Evolutionary conservation across 1,140 invertebrate genomes (phyloP).

Genomic region (Aphidius ervi): DNA sequence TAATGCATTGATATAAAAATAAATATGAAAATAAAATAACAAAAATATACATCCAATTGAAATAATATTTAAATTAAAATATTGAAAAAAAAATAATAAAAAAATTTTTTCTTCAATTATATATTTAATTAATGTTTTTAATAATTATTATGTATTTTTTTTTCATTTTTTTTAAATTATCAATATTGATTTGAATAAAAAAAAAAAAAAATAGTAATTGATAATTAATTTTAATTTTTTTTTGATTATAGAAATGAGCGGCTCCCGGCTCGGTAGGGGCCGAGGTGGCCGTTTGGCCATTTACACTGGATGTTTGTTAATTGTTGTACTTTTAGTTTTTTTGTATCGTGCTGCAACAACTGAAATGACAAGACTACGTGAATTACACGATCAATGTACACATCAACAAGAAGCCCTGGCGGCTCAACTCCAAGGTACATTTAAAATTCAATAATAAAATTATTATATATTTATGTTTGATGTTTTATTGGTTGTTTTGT

Average conservation of each 20-base stretch:
- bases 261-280: conserved; percentile 48
- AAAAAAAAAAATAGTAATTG: not conserved
- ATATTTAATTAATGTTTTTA: too few species aligned
- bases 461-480: not conserved
- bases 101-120: too few species aligned
- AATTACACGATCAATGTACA: conserved; percentile 45
- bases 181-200: too few species aligned
- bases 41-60: too few species aligned
- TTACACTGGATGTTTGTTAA: conserved; percentile 38
- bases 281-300: conserved; percentile 46
- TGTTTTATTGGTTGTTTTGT: too few species aligned
- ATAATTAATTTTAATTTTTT: not conserved
- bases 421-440: conserved; percentile 49
- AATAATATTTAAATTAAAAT: too few species aligned
- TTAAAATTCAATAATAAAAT: conserved; percentile 1
- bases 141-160: too few species aligned
- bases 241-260: conserved; percentile 43
- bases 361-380: conserved; percentile 46
- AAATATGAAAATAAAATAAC: too few species aligned
- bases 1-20: too few species aligned
- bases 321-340: conserved; percentile 42
- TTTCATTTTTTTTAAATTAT: too few species aligned
- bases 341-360: conserved; percentile 45
- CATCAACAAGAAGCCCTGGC: conserved; percentile 51
- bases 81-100: too few species aligned